These are phyloP conservation scores for Nymphalis io DNA, from an alignment of 1,140 invertebrate species.

Conservation along the genomic window DNA sequence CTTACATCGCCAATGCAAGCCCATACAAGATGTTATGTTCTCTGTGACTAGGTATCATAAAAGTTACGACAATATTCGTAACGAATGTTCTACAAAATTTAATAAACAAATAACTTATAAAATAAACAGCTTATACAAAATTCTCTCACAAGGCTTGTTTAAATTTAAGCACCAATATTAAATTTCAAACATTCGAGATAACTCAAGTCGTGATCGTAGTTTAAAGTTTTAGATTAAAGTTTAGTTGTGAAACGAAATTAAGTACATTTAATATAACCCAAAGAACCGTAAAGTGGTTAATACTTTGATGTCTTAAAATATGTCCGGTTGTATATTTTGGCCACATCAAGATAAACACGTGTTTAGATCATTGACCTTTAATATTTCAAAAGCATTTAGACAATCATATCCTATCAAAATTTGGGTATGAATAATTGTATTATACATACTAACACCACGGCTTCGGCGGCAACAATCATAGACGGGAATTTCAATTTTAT, in stretches of 20 bases:
- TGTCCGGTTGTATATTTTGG: conserved; percentile 23
- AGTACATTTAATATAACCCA: neutral
- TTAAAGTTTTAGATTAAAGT: neutral
- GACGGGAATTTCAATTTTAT: too few relatives aligned
- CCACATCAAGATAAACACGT: conserved; percentile 8
- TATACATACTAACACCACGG: too few relatives aligned
- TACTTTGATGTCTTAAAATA: conserved; percentile 26
- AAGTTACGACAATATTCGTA: neutral
- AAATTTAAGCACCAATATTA: conserved; percentile 1
- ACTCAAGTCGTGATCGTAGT: neutral
- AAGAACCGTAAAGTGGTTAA: neutral
- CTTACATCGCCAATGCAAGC: too few relatives aligned
- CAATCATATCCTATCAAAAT: neutral
- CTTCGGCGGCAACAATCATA: too few relatives aligned
- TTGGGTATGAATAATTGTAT: too few relatives aligned
- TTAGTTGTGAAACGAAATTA: conserved; percentile 4
- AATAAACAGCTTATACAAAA: neutral
- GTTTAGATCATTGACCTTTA: conserved; percentile 23
- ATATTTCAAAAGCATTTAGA: conserved; percentile 5
- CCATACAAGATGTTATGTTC: too few relatives aligned
- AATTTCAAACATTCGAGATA: conserved; percentile 6
- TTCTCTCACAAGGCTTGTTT: neutral
- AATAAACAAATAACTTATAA: neutral
- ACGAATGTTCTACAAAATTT: neutral
- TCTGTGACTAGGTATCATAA: too few relatives aligned